Base-by-base conservation (phyloP, 1,140 invertebrate genomes). In the Aphis craccivora region DNA sequence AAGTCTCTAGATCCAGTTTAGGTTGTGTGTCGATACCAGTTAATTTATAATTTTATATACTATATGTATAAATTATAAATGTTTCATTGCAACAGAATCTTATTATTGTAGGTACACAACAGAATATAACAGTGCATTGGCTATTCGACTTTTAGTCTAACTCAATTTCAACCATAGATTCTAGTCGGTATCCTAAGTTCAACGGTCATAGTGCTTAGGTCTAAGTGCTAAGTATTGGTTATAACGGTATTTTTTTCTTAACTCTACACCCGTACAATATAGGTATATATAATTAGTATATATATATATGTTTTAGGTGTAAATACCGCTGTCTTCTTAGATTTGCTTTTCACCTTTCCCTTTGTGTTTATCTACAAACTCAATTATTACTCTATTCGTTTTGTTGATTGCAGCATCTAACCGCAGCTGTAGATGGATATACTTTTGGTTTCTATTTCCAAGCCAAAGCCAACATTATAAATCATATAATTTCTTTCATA, bases 281-380 rank as follows among this genome's bases (percentile, higher is more conserved):
- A 40, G 37, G 37, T 40, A 40, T 40, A 83, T 83, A 83, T 40
- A 40, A 35, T 83, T 83, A 83, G 37, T 83, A 83, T 83, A 23
- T 81, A 37, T 37, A 37, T 76, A 76, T 20, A 76, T 0, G 14
- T 76, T n/a, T 76, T 76, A 76, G 60, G 30, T 35, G 60, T 76
- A 76, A 76, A 35, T 76, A 76, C 60, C n/a, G 60, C 60, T 76
- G 60, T 76, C n/a, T 14, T 76, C 30, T 76, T 35, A 76, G 60
- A 76, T 76, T 76, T 76, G 14, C 30, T 35, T 76, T 76, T 35
- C 4, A 0, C 60, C 60, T 76, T 76, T 76, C 60, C 60, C 60
- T n/a, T 76, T 76, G 60, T 76, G 14, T 76, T 76, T 76, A 76
- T 76, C 60, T n/a, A 76, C 60, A 76, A 76, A 76, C 60, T 76